Evolutionary conservation across 2,797 vertebrate genomes (phyloP).

Genomic region (Cirrhinus molitorella): DNA sequence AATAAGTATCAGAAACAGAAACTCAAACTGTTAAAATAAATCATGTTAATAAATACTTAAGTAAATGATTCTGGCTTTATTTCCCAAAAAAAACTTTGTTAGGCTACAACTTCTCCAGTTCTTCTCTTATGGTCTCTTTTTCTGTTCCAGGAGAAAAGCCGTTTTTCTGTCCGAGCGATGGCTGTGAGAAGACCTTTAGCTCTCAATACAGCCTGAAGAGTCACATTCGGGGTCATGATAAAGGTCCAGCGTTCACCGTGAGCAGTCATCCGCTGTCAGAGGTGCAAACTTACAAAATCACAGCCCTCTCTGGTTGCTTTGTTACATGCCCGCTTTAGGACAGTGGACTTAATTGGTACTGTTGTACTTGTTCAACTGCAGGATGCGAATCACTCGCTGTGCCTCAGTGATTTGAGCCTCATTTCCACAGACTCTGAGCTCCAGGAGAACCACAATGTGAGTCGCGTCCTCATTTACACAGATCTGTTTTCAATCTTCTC

Average conservation of each 20-base stretch:
- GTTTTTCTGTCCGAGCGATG: constrained; percentile 95
- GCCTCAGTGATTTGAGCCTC: constrained; percentile 97
- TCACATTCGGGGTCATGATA: constrained; percentile 96
- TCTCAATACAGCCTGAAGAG: constrained; percentile 98
- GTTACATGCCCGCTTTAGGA: background rate
- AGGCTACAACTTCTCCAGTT: background rate
- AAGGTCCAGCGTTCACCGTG: constrained; percentile 84
- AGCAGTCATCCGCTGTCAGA: constrained; percentile 87
- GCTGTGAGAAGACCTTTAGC: constrained; percentile 98
- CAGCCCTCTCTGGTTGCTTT: background rate
- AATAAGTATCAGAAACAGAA: no score
- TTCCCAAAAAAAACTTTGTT: no score
- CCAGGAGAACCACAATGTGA: constrained; percentile 91
- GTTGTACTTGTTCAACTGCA: constrained; percentile 71
- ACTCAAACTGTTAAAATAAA: no score
- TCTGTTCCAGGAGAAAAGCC: constrained; percentile 90
- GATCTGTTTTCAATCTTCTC: background rate
- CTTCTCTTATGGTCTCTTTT: constrained; percentile 16
- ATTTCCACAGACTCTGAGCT: constrained; percentile 95
- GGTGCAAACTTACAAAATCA: constrained; percentile 74
- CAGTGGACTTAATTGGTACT: constrained; percentile 54
- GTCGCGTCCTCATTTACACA: constrained; percentile 62
- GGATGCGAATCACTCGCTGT: constrained; percentile 97
- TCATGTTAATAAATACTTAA: no score
- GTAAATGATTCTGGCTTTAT: no score